Percentiles rank a stretch among this genome's conserved stretches.
Evolutionary conservation across 2,888 invertebrate species (phyloP).

Genomic region (Euplagia quadripunctaria): DNA sequence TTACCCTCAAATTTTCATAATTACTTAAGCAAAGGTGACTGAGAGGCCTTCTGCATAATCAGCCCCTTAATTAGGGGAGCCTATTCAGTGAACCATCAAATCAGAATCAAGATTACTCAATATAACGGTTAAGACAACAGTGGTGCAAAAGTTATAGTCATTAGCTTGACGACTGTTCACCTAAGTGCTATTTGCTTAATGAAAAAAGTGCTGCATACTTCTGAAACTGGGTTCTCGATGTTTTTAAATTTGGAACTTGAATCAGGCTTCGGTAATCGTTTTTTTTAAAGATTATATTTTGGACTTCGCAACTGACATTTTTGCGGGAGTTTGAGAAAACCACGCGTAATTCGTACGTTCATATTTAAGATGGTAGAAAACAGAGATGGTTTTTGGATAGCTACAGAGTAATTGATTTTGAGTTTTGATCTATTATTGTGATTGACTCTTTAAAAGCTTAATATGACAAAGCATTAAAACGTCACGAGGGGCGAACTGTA

Average conservation of each 20-base stretch:
- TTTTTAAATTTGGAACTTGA: neutral
- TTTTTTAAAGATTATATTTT: neutral
- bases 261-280: neutral
- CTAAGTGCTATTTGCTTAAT: neutral
- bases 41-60: slow-evolving; percentile 42
- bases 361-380: too few species aligned
- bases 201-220: neutral
- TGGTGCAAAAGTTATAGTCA: neutral
- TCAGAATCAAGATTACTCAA: slow-evolving; percentile 45
- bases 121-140: slow-evolving; percentile 22
- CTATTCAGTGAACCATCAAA: slow-evolving; percentile 47
- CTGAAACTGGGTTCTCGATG: neutral
- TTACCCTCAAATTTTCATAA: slow-evolving; percentile 47
- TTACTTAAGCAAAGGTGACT: slow-evolving; percentile 44
- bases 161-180: slow-evolving; percentile 5
- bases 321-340: too few species aligned
- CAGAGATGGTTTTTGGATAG: too few species aligned
- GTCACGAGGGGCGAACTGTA: too few species aligned
- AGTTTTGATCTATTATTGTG: too few species aligned
- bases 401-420: too few species aligned
- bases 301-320: too few species aligned
- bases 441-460: too few species aligned
- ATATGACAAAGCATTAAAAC: too few species aligned
- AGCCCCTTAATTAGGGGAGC: slow-evolving; percentile 45
- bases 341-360: too few species aligned